Percentiles rank a stretch among this genome's conserved stretches.
These are phyloP conservation scores for Parasteatoda tepidariorum DNA, from an alignment of 1,140 invertebrate species.

Conservation along the genomic window DNA sequence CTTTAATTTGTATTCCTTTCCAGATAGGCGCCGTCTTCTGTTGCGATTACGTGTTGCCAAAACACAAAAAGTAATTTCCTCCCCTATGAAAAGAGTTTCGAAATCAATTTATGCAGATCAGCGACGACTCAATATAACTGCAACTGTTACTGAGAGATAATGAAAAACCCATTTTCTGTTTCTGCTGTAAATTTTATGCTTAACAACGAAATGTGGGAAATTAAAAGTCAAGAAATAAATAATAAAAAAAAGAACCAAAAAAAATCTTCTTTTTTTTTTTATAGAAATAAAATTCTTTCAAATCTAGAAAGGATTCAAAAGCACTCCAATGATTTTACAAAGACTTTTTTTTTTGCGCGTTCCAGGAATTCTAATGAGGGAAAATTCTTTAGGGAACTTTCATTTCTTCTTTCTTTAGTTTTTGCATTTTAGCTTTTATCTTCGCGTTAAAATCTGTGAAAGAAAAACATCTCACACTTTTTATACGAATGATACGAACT, in stretches of 20 bases:
- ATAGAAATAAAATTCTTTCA: slow-evolving; percentile 11
- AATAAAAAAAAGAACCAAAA: not conserved
- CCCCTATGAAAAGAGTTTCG: not conserved
- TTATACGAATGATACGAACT: slow-evolving; percentile 6
- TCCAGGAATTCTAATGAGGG: slow-evolving; percentile 48
- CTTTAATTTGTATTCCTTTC: too few relatives aligned
- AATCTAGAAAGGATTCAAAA: slow-evolving; percentile 1
- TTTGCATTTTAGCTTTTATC: not conserved
- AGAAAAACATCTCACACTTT: slow-evolving; percentile 6
- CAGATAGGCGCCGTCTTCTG: too few relatives aligned
- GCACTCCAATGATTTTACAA: slow-evolving; percentile 38
- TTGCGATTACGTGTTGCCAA: not conserved
- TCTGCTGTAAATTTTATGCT: slow-evolving; percentile 27
- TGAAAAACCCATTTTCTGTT: slow-evolving; percentile 33
- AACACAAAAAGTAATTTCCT: not conserved
- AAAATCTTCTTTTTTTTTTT: not conserved
- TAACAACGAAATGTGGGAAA: slow-evolving; percentile 22
- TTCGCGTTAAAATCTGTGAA: not conserved
- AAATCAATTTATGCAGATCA: slow-evolving; percentile 26
- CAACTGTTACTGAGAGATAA: slow-evolving; percentile 52
- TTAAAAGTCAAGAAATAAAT: slow-evolving; percentile 21
- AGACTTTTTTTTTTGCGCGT: slow-evolving; percentile 30
- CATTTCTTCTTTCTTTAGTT: slow-evolving; percentile 5
- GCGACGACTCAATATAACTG: not conserved
- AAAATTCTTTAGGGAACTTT: slow-evolving; percentile 46